Evolutionary conservation across 1,140 invertebrate genomes (phyloP).

Genomic region (Trypoxylus dichotomus): DNA sequence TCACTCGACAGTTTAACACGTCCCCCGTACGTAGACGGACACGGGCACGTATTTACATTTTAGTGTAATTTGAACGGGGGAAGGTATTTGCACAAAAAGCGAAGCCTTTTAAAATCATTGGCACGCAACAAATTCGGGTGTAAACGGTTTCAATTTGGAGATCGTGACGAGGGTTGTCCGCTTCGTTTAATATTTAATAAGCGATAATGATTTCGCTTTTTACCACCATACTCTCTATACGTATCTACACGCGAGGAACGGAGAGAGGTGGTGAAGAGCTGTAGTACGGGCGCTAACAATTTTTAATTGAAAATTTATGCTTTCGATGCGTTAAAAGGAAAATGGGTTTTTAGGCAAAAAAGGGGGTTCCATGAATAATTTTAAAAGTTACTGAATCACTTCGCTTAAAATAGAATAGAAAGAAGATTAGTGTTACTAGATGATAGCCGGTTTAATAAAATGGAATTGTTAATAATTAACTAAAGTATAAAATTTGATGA

Average conservation of each 20-base stretch:
- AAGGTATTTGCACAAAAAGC: not conserved
- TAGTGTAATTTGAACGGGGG: not conserved
- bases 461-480: no score
- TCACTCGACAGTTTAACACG: not conserved
- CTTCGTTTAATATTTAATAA: slow-evolving; percentile 4
- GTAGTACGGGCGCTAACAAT: not conserved
- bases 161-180: not conserved
- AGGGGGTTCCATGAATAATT: not conserved
- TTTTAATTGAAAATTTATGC: not conserved
- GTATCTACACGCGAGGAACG: not conserved
- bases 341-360: not conserved
- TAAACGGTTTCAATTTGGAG: not conserved
- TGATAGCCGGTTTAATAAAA: no score
- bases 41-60: not conserved
- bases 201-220: slow-evolving; percentile 3
- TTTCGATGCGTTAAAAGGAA: not conserved
- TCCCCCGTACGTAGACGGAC: not conserved
- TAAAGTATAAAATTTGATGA: no score
- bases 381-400: no score
- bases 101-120: not conserved
- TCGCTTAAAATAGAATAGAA: no score
- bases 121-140: slow-evolving; percentile 1
- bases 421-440: no score
- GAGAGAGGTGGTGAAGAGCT: not conserved
- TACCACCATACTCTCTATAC: not conserved